Evolutionary conservation across 2,113 vertebrate genomes (phyloP).

Genomic region (Solea senegalensis): DNA sequence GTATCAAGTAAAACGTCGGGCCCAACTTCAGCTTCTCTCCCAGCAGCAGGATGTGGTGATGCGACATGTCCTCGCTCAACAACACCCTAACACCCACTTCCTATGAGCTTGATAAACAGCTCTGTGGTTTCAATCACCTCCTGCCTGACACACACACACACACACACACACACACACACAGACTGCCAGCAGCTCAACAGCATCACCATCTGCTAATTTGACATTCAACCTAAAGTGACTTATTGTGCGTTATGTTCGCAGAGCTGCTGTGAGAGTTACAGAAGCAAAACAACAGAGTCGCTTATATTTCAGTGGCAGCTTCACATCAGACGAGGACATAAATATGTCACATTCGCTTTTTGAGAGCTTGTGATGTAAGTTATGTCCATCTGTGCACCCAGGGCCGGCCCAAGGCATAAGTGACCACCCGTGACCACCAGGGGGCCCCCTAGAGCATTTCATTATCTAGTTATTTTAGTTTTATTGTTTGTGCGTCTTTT

Average conservation of each 20-base stretch:
- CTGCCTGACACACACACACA: constrained; percentile 59
- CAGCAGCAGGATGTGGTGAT: constrained; percentile 77
- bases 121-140: constrained; percentile 70
- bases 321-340: constrained; percentile 39
- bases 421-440: too few species aligned
- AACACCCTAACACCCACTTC: constrained; percentile 81
- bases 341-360: constrained; percentile 63
- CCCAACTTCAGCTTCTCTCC: constrained; percentile 62
- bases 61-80: constrained; percentile 71
- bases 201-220: constrained; percentile 71
- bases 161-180: constrained; percentile 17
- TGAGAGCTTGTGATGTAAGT: constrained; percentile 52
- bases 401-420: too few species aligned
- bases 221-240: constrained; percentile 56
- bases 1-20: constrained; percentile 62
- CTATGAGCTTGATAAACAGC: constrained; percentile 80
- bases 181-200: constrained; percentile 37
- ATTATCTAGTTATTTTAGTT: too few species aligned
- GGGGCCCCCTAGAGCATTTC: too few species aligned
- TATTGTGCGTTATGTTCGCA: constrained; percentile 47
- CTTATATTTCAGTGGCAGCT: constrained; percentile 44
- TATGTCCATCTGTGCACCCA: constrained; percentile 34
- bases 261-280: constrained; percentile 56
- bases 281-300: constrained; percentile 59
- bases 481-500: too few species aligned